Conservation (phyloP, 1,140 invertebrate genomes). For the Spodoptera frugiperda region DNA sequence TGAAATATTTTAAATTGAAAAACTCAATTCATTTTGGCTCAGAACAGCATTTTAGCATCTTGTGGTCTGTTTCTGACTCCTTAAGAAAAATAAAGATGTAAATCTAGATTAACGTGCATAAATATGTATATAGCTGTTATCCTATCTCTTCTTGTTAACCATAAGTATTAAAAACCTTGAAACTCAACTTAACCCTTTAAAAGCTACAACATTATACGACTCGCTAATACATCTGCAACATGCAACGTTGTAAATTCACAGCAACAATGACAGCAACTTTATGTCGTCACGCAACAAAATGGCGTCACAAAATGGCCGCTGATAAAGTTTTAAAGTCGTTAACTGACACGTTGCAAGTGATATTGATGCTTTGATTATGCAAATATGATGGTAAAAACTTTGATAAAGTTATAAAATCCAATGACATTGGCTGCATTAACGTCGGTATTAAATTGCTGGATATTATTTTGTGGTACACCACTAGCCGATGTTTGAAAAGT, state of each 20-base stretch:
- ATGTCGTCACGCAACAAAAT: conserved; percentile 15
- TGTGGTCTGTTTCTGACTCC: too few relatives aligned
- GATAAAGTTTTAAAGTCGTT: conserved; percentile 18
- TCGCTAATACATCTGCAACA: not conserved
- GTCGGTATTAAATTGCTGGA: not conserved
- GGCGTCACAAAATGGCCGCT: conserved; percentile 22
- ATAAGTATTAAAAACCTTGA: not conserved
- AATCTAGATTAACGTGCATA: too few relatives aligned
- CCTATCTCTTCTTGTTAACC: too few relatives aligned
- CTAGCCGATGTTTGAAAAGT: not conserved
- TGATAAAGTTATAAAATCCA: not conserved
- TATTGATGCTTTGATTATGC: conserved; percentile 28
- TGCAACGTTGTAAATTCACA: conserved; percentile 24
- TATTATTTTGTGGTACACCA: not conserved
- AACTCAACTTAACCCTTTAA: conserved; percentile 4
- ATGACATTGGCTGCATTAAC: not conserved
- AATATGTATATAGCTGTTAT: too few relatives aligned
- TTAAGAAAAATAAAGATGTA: too few relatives aligned
- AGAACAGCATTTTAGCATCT: too few relatives aligned
- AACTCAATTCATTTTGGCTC: too few relatives aligned
- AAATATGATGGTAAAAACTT: conserved; percentile 13
- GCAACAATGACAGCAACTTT: conserved; percentile 1
- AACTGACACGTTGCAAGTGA: conserved; percentile 11
- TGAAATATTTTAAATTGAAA: too few relatives aligned
- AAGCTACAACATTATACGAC: not conserved